Percentiles rank a stretch among this genome's conserved stretches.
Conservation (phyloP, 2,888 invertebrate genomes). For the Fabriciana adippe region DNA sequence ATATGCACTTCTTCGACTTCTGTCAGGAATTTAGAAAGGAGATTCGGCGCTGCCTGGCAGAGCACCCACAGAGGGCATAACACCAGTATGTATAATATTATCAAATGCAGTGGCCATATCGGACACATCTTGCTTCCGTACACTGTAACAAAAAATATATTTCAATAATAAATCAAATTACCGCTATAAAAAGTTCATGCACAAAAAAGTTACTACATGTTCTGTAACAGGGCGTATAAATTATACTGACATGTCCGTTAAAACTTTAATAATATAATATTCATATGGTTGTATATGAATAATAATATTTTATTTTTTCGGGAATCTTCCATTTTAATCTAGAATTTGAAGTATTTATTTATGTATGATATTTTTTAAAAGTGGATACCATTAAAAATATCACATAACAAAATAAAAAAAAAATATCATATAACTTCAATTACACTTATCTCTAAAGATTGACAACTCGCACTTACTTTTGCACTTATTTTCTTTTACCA, state of each 20-base stretch:
- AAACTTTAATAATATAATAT: neutral
- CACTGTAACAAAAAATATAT: slow-evolving; percentile 42
- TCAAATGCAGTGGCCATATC: slow-evolving; percentile 83
- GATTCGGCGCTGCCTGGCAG: slow-evolving; percentile 67
- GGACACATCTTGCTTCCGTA: slow-evolving; percentile 78
- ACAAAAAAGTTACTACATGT: too few relatives aligned
- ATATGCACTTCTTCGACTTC: slow-evolving; percentile 67
- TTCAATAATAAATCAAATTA: too few relatives aligned
- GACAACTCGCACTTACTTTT: neutral
- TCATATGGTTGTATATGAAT: too few relatives aligned
- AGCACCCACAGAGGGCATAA: slow-evolving; percentile 79
- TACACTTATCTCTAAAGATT: neutral
- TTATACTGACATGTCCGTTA: too few relatives aligned
- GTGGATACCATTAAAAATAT: too few relatives aligned
- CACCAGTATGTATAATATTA: slow-evolving; percentile 79
- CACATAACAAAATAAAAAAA: slow-evolving; percentile 6
- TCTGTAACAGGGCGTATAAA: too few relatives aligned
- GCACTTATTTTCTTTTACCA: neutral
- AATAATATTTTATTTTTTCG: too few relatives aligned
- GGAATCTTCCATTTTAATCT: too few relatives aligned
- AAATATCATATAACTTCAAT: neutral
- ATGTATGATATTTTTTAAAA: too few relatives aligned
- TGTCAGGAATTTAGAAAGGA: slow-evolving; percentile 65
- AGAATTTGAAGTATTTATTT: too few relatives aligned
- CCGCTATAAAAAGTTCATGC: too few relatives aligned